Base-by-base conservation (phyloP, 2,113 vertebrate genomes). In the Nestor notabilis region DNA sequence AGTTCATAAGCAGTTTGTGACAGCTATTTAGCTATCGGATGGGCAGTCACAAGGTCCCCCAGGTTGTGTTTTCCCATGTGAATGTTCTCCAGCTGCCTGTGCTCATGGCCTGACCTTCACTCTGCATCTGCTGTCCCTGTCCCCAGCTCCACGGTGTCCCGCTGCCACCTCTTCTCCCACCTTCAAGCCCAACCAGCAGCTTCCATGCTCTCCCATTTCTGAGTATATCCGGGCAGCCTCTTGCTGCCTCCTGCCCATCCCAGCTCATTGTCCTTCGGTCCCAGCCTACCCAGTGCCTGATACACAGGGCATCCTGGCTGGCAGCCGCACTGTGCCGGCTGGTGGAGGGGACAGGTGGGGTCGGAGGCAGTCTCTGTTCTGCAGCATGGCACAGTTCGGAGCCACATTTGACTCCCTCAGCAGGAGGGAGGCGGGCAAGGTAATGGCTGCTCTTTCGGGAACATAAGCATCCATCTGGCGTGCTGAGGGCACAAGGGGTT, bases 391-490 rank as follows among this genome's bases (percentile, higher is more conserved):
- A 95, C 86, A 55, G 41, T 83, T 82, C 7, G 4, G 89, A 95
- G 84, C 78, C 86, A 60, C 91, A 88, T 94, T 95, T 78, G 74
- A 95, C 71, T 94, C 50, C 66, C 89, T 66, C 95, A 76, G 94
- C 2, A 1, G 94, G 96, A 95, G 89, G 92, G 84, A 93, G 86
- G 88, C 65, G 0, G 41, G 8, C 4, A 4, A 96, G 91, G 93
- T 96, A 95, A 93, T 0, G 80, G 86, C 72, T 80, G 83, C 89
- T 92, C 92, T 95, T 94, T 95, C 1, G 44, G 90, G 90, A 87
- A 6, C 16, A 3, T 6, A 65, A 96, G 91, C 74, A 91, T 95
- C 97, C 95, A 96, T 96, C 93, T 96, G 93, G 90, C 81, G 76
- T 0, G 18, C 88, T 90, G 88, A 89, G 93, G 96, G 90, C 92